Base-by-base conservation (phyloP, 2,113 vertebrate genomes). In the Cinclus mexicanus region DNA sequence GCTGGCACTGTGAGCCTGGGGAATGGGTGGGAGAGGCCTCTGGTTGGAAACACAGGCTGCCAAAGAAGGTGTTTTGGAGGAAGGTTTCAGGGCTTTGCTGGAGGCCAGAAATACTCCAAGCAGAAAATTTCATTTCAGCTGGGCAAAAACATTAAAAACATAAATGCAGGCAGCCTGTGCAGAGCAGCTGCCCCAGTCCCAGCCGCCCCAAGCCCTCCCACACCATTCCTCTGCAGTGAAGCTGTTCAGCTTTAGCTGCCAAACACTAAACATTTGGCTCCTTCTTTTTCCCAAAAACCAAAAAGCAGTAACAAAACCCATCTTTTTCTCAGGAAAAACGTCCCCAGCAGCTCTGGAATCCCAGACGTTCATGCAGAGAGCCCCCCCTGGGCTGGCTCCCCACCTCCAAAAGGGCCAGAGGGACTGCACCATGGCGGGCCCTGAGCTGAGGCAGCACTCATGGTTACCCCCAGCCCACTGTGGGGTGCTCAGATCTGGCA, bases 191-290 rank as follows among this genome's bases (percentile, higher is more conserved):
- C 84, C 91, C 42, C 0, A 0, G 15, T 80, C 83, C 75, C 94
- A 93, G 93, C 87, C 22, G 77, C 89, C 50, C 25, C 7, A 2
- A 91, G 78, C 82, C 93, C 95, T 96, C 96, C 96, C 94, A 97
- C 96, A 82, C 96, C 96, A 93, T 97, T 97, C 95, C 95, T 96
- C 95, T 79, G 57, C 83, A 95, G 18, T 89, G 95, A 95, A 95
- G 82, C 87, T 9, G 71, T 84, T 84, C 87, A 22, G 78, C 82
- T 76, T n/a, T 28, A 42, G 78, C 78, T 94, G 93, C 95, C 94
- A 96, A 94, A 89, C 47, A 16, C 83, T 64, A 82, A 92, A 87
- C 65, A 35, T 90, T 94, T 90, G 92, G 90, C 85, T 91, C 44
- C 78, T 91, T 91, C 70, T 89, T 84, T 71, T 94, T 79, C 87